These are phyloP conservation scores for Neodiprion pinetum DNA, from an alignment of 1,140 invertebrate genomes.

Conservation along the genomic window DNA sequence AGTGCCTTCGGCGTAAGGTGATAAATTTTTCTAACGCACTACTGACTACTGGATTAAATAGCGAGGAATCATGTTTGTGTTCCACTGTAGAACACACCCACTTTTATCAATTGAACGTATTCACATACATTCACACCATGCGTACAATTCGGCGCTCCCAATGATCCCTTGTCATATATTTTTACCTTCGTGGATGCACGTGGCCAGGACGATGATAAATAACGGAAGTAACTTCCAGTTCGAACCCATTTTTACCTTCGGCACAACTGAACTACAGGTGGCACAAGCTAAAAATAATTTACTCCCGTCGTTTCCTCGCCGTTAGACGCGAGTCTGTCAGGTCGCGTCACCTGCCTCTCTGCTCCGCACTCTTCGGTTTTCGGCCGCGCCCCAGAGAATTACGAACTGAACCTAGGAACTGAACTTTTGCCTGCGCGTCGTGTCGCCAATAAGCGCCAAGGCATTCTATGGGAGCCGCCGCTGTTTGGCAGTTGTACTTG, in stretches of 20 bases:
- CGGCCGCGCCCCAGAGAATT: slow-evolving; percentile 1
- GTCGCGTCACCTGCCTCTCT: background rate
- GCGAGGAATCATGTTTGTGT: background rate
- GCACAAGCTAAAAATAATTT: background rate
- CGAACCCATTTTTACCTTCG: background rate
- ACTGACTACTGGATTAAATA: background rate
- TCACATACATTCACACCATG: too few relatives aligned
- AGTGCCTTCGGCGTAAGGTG: background rate
- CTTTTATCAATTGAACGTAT: too few relatives aligned
- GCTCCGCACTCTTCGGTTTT: background rate
- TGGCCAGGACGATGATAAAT: background rate
- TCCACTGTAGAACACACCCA: too few relatives aligned
- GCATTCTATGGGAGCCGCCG: background rate
- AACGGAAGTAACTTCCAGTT: background rate
- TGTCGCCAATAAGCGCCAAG: background rate
- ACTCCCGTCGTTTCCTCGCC: background rate
- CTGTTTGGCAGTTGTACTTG: too few relatives aligned
- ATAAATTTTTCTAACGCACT: background rate
- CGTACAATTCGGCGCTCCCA: too few relatives aligned
- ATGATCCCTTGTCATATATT: background rate
- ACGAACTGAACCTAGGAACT: background rate
- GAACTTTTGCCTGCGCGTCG: background rate
- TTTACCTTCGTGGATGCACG: slow-evolving; percentile 1
- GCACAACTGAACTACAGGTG: background rate
- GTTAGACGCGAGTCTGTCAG: background rate